Evolutionary conservation across 2,888 invertebrate species (phyloP).

Genomic region (Rhagophthalmus giganteus): DNA sequence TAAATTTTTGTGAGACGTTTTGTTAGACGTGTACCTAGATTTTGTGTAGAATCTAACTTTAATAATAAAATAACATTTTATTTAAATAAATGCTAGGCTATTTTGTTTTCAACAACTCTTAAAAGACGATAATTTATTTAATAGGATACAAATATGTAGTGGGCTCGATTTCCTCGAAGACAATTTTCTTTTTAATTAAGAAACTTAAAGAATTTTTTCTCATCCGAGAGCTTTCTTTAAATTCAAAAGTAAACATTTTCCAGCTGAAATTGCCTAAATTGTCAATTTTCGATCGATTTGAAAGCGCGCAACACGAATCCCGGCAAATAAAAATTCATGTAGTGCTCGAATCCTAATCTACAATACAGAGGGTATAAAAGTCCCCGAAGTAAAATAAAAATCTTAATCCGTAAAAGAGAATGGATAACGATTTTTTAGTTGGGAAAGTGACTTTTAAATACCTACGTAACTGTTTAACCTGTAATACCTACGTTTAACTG

Average conservation of each 20-base stretch:
- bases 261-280: background rate
- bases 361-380: constrained; percentile 7
- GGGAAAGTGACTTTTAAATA: no score
- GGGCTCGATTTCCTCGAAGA: no score
- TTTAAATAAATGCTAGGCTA: no score
- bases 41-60: no score
- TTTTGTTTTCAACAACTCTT: no score
- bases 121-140: no score
- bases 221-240: background rate
- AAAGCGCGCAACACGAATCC: constrained; percentile 6
- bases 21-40: no score
- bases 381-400: constrained; percentile 10
- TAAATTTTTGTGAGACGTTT: no score
- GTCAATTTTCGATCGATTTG: background rate
- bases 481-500: background rate
- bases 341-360: constrained; percentile 10
- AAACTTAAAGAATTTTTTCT: background rate
- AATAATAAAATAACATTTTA: no score
- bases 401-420: background rate
- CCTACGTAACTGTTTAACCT: no score
- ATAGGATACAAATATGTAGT: no score
- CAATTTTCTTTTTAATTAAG: background rate
- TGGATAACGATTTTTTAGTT: background rate
- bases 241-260: background rate
- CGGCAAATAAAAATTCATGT: constrained; percentile 9